phyloP scores from a whole-genome alignment of 2,888 invertebrate genomes.

The Penaeus monodon region DNA sequence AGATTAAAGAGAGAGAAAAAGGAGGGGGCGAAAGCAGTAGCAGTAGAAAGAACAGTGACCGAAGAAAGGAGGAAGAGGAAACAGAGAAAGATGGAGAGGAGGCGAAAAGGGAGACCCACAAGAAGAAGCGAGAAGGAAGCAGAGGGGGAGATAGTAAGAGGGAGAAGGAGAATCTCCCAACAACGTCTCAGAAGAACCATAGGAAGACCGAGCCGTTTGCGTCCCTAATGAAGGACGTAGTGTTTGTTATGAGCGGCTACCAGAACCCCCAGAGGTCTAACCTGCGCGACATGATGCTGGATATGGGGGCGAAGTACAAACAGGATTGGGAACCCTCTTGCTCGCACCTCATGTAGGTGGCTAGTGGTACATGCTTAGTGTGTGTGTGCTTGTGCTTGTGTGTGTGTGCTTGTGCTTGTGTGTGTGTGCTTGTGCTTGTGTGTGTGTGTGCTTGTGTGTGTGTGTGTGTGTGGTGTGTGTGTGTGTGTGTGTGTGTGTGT shows the following conservation, averaged over 20 bases:
- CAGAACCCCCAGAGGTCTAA: slow-evolving; percentile 81
- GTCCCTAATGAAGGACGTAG: slow-evolving; percentile 77
- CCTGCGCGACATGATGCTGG: slow-evolving; percentile 78
- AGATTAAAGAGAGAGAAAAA: no score
- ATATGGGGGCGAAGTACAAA: slow-evolving; percentile 84
- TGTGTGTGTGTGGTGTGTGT: background rate
- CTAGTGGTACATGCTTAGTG: background rate
- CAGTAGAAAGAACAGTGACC: no score
- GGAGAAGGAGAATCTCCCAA: background rate
- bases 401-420: background rate
- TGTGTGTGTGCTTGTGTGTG: background rate
- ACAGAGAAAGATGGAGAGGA: background rate
- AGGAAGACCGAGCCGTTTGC: slow-evolving; percentile 70
- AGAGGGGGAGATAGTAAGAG: slow-evolving; percentile 17
- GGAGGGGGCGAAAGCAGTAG: no score
- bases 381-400: background rate
- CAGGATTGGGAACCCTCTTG: slow-evolving; percentile 81
- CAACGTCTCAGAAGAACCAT: slow-evolving; percentile 20
- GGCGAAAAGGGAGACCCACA: slow-evolving; percentile 38
- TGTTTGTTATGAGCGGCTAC: slow-evolving; percentile 88
- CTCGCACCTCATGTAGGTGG: slow-evolving; percentile 86
- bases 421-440: background rate
- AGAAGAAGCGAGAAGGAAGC: background rate
- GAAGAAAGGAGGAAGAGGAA: slow-evolving; percentile 17
- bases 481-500: no score